These are phyloP conservation scores for Apeltes quadracus DNA, from an alignment of 2,113 vertebrate species.

Conservation along the genomic window DNA sequence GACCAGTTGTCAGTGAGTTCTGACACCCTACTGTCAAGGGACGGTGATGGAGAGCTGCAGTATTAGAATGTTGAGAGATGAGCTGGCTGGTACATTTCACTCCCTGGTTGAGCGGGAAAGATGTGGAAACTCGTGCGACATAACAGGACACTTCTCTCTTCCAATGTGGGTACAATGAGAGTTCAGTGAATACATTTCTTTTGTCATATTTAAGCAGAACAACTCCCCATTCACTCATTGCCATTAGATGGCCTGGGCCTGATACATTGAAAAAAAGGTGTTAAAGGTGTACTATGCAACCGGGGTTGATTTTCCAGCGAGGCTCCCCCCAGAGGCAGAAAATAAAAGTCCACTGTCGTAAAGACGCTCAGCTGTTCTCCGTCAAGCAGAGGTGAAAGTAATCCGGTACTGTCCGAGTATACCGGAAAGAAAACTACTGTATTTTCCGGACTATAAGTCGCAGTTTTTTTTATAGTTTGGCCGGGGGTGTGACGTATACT, in stretches of 20 bases:
- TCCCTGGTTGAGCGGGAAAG: neutral
- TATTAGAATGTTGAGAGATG: constrained; percentile 37
- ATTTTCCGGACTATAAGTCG: too few relatives aligned
- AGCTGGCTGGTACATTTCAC: constrained; percentile 29
- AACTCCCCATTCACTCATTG: neutral
- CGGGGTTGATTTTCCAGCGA: too few relatives aligned
- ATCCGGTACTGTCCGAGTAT: too few relatives aligned
- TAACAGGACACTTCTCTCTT: neutral
- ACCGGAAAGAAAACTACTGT: too few relatives aligned
- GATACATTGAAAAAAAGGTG: neutral
- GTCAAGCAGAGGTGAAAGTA: too few relatives aligned
- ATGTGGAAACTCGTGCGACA: neutral
- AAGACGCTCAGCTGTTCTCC: too few relatives aligned
- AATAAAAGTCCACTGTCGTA: too few relatives aligned
- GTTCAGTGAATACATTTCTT: neutral
- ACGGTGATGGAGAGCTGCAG: constrained; percentile 61
- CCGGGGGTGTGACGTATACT: too few relatives aligned
- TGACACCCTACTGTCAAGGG: constrained; percentile 71
- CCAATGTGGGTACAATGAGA: neutral
- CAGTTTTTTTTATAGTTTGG: too few relatives aligned
- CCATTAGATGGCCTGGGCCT: neutral
- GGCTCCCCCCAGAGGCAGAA: too few relatives aligned
- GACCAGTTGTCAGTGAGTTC: constrained; percentile 70
- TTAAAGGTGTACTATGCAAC: too few relatives aligned
- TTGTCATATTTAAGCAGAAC: neutral